A percentile compares a stretch with the other conserved stretches of the same genome.
Conservation (phyloP, 1,140 invertebrate species). For the Zaprionus camerounensis region DNA sequence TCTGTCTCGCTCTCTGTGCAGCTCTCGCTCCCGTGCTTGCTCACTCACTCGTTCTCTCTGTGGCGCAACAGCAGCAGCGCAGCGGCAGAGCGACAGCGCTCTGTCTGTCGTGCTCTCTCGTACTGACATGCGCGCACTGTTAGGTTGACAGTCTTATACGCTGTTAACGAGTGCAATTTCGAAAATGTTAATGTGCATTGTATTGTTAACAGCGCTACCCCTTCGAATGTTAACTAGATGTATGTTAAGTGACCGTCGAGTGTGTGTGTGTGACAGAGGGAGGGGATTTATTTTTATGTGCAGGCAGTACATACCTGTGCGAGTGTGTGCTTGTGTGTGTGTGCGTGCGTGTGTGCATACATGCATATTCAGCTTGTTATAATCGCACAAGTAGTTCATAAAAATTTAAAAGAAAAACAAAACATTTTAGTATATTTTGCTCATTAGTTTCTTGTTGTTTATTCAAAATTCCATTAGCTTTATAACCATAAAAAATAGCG, state of each 20-base stretch:
- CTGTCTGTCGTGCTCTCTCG: conserved; percentile 38
- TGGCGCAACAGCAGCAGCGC: conserved; percentile 25
- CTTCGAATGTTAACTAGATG: conserved; percentile 5
- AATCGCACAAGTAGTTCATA: conserved; percentile 12
- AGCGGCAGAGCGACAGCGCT: conserved; percentile 29
- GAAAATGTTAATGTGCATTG: conserved; percentile 45
- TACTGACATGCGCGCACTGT: conserved; percentile 39
- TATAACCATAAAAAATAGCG: conserved; percentile 56
- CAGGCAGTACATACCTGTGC: conserved; percentile 1
- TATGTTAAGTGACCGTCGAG: conserved; percentile 10
- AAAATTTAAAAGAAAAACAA: conserved; percentile 11
- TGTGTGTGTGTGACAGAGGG: background rate
- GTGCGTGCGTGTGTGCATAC: background rate
- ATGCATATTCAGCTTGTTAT: conserved; percentile 26
- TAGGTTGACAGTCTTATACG: conserved; percentile 64
- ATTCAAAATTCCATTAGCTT: conserved; percentile 60
- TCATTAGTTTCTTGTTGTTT: conserved; percentile 29
- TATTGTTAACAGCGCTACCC: conserved; percentile 22
- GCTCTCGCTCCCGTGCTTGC: conserved; percentile 25
- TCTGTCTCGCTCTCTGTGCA: conserved; percentile 13
- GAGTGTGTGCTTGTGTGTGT: background rate
- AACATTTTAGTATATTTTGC: conserved; percentile 15
- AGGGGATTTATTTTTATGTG: background rate
- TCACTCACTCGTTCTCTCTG: conserved; percentile 20
- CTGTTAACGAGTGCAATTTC: conserved; percentile 31